Base-by-base conservation (phyloP, 23 tunicate species). In the Phallusia fumigata region DNA sequence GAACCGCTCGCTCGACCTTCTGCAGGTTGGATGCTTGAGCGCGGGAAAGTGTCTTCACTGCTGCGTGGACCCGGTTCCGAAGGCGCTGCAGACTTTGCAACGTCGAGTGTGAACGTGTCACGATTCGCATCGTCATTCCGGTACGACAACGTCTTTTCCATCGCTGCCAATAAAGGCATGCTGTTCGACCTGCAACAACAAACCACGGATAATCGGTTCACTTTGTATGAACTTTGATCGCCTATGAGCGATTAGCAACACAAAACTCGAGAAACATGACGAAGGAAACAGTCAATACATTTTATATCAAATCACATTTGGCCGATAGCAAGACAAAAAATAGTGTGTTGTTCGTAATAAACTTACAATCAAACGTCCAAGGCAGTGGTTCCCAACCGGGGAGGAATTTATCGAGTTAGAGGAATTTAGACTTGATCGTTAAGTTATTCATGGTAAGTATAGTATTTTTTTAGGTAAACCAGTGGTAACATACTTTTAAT, bases 91-190 rank as follows among this genome's bases (percentile, higher is more conserved):
- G 28, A 21, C 5, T 24, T 58, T 22, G 28, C 26, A 3, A 77
- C 80, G 50, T 77, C 80, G 3, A 77, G 30, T 28, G 80, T 36
- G 35, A 77, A 77, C 34, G 53, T 44, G 24, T 77, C 80, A 13
- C 69, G 69, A 16, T 58, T 58, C 13, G 69, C 69, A 45, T 44
- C 80, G 72, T 79, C 83, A 32, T 79, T 79, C 6, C 83, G 72
- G 72, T 74, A 83, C 0, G 86, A 33, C 40, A 83, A 47, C 5
- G 86, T 83, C 74, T 75, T 74, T 64, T 83, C 80, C 86, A 83
- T 74, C 13, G 80, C 86, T 19, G 73, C 86, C 69, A 83, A 26
- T 47, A 83, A 31, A 12, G 86, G 86, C 53, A 69, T 24, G 58
- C 77, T 65, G 31, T 65, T 24, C 12, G 36, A 28, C 53, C 81